Evolutionary conservation across 1,140 invertebrate genomes (phyloP).

Genomic region (Leptinotarsa lineolata): DNA sequence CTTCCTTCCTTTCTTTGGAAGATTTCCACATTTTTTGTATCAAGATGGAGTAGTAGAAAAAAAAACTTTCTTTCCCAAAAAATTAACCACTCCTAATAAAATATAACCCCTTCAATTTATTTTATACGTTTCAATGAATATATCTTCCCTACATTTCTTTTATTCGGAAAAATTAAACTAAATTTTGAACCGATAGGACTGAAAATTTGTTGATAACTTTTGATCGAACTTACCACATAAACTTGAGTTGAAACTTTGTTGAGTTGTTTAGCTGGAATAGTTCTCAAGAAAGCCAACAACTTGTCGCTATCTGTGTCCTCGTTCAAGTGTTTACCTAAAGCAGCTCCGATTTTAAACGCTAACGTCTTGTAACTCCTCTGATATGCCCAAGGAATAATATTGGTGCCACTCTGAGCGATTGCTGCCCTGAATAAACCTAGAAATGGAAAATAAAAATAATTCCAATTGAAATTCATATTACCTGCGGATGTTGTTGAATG

Average conservation of each 20-base stretch:
- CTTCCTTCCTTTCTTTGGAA: no score
- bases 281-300: conserved; percentile 34
- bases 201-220: no score
- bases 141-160: no score
- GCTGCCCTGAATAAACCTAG: conserved; percentile 40
- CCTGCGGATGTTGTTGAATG: no score
- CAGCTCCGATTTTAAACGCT: conserved; percentile 27
- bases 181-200: no score
- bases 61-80: no score
- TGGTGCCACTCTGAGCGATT: conserved; percentile 35
- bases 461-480: not conserved
- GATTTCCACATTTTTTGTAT: no score
- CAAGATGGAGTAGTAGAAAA: no score
- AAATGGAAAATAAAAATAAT: not conserved
- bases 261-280: conserved; percentile 32
- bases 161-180: no score
- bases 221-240: not conserved
- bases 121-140: no score
- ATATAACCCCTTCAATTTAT: no score
- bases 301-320: conserved; percentile 26
- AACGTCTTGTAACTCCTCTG: conserved; percentile 33
- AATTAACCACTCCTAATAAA: no score
- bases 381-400: conserved; percentile 36
- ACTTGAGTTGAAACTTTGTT: conserved; percentile 29
- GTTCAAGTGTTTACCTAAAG: conserved; percentile 24